Evolutionary conservation across 23 tunicate genomes (phyloP), one percentile per base, ranked within the genome.

Genomic region (Trididemnum nubilum): DNA sequence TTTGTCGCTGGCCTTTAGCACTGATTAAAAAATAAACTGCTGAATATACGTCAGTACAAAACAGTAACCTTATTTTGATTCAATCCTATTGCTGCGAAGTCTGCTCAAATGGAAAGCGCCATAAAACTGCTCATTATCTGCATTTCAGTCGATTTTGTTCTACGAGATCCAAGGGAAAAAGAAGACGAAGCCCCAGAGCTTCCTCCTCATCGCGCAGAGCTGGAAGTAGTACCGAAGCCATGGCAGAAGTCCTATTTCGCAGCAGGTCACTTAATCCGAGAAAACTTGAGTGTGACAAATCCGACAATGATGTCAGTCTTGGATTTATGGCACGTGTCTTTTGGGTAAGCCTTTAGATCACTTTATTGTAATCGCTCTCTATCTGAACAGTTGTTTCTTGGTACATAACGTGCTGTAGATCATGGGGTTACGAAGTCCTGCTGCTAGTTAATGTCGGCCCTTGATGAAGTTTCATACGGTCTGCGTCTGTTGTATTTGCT

Each of bases 301-400:
- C 98, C 98, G 1, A 93, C 98, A 0, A 93, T 93, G 98, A 79
- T 93, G 98, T 78, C 90, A 2, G 98, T 93, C 39, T 84, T 93
- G 2, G 90, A 93, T 79, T 61, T 93, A 34, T 93, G 98, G 98
- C 98, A 93, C 65, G 90, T 85, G 26, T 93, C 98, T 1, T 93
- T 87, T 54, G 87, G 93, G 98, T 93, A 51, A 35, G 82, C 19
- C 67, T n/a, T n/a, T n/a, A n/a, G n/a, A n/a, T 18, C 12, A 49
- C 57, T 18, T 49, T 18, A n/a, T 72, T 31, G 0, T 21, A 64
- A 64, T 25, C 9, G 9, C 31, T 25, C 22, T 25, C 71, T 24
- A 64, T 24, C 57, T 49, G 15, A 49, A 18, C 12, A 49, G 18
- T 12, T 18, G 18, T 12, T 49, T 49, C 57, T 12, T 12, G 57